Conservation (phyloP, 1,140 invertebrate species). For the Doryteuthis pealeii region DNA sequence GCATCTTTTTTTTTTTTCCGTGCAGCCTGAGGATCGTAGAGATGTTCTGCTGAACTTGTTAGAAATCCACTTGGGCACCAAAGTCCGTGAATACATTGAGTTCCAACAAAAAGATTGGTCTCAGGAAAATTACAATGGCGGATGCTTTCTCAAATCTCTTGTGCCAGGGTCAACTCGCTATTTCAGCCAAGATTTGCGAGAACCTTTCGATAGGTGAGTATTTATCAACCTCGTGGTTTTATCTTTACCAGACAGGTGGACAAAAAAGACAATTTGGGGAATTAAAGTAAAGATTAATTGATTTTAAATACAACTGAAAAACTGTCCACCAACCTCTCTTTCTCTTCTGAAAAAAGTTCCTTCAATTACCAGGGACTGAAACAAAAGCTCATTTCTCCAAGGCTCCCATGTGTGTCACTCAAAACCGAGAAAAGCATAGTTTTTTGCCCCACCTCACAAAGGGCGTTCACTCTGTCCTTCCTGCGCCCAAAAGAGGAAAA, state of each 20-base stretch:
- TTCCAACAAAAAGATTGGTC: conserved; percentile 54
- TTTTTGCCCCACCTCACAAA: no score
- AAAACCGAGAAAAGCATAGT: no score
- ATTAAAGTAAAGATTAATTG: no score
- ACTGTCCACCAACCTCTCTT: no score
- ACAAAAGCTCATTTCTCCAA: no score
- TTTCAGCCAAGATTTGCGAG: conserved; percentile 37
- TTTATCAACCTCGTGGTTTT: not conserved
- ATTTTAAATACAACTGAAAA: no score
- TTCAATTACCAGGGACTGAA: no score
- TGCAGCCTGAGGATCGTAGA: conserved; percentile 18
- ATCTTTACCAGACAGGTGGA: not conserved
- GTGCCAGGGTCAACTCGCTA: conserved; percentile 43
- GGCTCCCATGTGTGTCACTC: no score
- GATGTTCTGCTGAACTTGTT: conserved; percentile 50
- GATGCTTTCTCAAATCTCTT: conserved; percentile 48
- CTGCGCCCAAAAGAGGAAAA: no score
- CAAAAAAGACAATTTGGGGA: no score
- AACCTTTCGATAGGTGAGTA: conserved; percentile 40
- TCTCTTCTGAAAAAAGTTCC: no score
- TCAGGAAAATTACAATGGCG: conserved; percentile 50
- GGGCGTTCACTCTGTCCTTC: no score
- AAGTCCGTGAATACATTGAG: conserved; percentile 40
- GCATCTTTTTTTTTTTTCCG: not conserved
- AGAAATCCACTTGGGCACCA: conserved; percentile 45